A percentile compares a stretch with the other conserved stretches of the same genome.
These are phyloP conservation scores for Dasyprocta punctata DNA, from an alignment of 2,113 vertebrate species.

Conservation along the genomic window DNA sequence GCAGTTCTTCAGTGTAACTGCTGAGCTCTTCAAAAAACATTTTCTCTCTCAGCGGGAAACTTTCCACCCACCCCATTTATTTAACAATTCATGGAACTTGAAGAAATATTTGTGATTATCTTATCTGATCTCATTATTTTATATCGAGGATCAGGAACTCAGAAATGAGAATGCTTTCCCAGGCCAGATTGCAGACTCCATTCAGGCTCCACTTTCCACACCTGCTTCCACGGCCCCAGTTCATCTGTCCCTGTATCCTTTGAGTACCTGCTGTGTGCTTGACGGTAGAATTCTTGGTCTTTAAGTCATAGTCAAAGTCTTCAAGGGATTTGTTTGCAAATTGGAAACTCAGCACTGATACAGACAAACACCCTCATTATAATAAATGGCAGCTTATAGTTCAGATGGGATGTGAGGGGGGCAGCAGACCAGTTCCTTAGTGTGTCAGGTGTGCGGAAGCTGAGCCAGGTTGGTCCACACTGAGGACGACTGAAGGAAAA, in stretches of 20 bases:
- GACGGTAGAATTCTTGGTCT: neutral
- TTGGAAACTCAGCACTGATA: no score
- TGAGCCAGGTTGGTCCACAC: neutral
- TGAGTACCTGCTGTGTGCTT: neutral
- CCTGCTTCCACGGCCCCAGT: rapidly evolving
- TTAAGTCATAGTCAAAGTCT: slow-evolving; percentile 1
- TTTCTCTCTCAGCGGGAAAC: neutral
- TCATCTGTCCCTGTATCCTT: neutral
- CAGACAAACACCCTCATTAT: neutral
- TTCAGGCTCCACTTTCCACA: neutral
- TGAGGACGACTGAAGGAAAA: neutral
- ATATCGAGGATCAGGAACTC: neutral
- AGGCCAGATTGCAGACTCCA: no score
- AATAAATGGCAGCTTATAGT: neutral
- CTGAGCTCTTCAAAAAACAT: neutral
- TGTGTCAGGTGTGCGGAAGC: rapidly evolving
- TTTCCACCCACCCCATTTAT: neutral
- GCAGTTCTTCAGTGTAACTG: neutral
- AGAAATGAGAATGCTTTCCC: neutral
- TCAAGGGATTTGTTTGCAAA: slow-evolving; percentile 27
- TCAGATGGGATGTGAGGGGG: neutral
- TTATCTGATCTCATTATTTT: neutral
- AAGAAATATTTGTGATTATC: neutral
- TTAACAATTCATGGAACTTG: neutral
- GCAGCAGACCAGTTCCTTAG: rapidly evolving